Conservation (phyloP, 2,888 invertebrate genomes). For the Allacma fusca region DNA sequence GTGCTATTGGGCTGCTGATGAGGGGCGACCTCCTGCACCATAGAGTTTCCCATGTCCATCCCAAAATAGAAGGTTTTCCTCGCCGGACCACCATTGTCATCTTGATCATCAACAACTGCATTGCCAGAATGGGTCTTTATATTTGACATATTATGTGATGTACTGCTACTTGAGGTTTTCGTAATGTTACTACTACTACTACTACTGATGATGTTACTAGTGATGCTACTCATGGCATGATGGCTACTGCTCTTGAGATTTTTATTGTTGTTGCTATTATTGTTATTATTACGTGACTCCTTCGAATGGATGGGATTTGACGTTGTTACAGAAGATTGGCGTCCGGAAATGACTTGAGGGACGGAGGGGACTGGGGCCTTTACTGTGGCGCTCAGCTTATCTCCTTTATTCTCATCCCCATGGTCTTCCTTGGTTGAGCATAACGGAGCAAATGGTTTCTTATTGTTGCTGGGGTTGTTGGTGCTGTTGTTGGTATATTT, state of each 20-base stretch:
- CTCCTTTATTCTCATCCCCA: conserved; percentile 24
- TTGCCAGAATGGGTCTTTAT: not conserved
- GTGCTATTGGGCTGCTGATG: not conserved
- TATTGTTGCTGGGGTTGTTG: conserved; percentile 28
- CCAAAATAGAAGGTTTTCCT: conserved; percentile 76
- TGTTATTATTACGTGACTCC: conserved; percentile 31
- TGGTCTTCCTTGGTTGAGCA: conserved; percentile 50
- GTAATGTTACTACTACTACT: too few relatives aligned
- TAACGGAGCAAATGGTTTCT: conserved; percentile 49
- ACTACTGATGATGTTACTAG: too few relatives aligned
- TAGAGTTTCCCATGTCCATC: conserved; percentile 70
- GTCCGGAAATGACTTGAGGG: conserved; percentile 30
- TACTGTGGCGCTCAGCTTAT: not conserved
- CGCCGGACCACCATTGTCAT: conserved; percentile 25
- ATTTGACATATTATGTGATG: too few relatives aligned
- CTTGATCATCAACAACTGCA: conserved; percentile 2
- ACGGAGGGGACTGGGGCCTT: not conserved
- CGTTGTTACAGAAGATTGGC: not conserved
- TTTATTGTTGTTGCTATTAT: conserved; percentile 19
- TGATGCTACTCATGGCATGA: conserved; percentile 41
- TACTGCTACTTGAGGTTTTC: not conserved
- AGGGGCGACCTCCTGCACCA: conserved; percentile 6
- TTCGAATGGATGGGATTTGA: conserved; percentile 43
- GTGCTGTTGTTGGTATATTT: conserved; percentile 13
- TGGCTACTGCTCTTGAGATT: conserved; percentile 2